Percentiles rank a stretch among this genome's conserved stretches.
Conservation (phyloP, 2,113 vertebrate genomes). For the Oncorhynchus nerka region DNA sequence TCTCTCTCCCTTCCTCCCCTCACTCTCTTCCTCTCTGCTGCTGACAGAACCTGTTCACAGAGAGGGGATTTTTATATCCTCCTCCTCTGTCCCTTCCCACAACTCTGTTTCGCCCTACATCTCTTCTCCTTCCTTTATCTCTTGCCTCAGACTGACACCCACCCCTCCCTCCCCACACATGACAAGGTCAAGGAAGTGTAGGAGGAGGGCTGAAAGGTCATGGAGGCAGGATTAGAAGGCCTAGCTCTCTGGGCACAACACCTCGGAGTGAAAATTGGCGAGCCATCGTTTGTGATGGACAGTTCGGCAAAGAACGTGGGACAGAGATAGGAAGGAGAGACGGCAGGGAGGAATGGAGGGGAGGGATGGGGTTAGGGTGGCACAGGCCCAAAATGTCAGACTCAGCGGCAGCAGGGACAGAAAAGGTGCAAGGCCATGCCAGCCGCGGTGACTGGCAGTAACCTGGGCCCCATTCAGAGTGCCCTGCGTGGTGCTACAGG, state of each 20-base stretch:
- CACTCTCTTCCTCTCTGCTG: conserved; percentile 16
- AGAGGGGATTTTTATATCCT: conserved; percentile 30
- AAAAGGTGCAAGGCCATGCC: conserved; percentile 44
- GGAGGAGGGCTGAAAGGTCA: neutral
- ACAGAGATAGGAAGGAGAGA: neutral
- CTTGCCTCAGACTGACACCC: neutral
- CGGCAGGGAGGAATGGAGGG: neutral
- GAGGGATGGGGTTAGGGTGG: conserved; percentile 28
- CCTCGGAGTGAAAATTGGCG: neutral
- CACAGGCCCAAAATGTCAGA: conserved; percentile 49
- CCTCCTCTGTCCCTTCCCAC: neutral
- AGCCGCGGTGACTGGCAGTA: conserved; percentile 37
- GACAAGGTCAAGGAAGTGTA: neutral
- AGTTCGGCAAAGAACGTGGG: conserved; percentile 13
- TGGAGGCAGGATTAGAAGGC: conserved; percentile 25
- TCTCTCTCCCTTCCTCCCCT: conserved; percentile 13
- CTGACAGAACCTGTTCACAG: conserved; percentile 43
- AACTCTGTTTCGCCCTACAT: neutral
- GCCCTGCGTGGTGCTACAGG: conserved; percentile 21
- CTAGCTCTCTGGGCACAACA: conserved; percentile 9
- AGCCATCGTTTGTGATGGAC: conserved; percentile 20
- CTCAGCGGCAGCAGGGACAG: conserved; percentile 49
- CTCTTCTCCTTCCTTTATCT: neutral
- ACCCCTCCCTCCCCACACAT: neutral
- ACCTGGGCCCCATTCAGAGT: conserved; percentile 36